Evolutionary conservation across 2,113 vertebrate species (phyloP).

Genomic region (Poecilia latipinna): DNA sequence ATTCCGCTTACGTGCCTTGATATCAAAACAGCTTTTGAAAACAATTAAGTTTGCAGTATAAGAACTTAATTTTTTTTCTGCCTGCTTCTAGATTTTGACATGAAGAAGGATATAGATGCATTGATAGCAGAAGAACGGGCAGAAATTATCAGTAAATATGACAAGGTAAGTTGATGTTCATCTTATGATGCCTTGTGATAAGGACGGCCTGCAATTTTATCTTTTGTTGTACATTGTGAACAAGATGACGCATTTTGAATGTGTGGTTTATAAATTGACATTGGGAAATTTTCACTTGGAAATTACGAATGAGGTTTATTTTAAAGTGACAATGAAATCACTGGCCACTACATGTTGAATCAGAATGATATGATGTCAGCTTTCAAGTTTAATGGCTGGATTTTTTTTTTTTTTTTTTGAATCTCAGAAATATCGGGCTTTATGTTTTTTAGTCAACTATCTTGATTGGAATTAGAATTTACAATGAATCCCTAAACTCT

Average conservation of each 20-base stretch:
- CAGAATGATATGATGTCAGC: not conserved
- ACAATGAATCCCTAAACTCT: not conserved
- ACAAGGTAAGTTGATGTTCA: conserved; percentile 80
- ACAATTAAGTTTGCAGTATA: not conserved
- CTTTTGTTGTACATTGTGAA: not conserved
- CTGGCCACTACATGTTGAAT: not conserved
- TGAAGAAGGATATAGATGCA: conserved; percentile 93
- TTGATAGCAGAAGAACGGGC: conserved; percentile 89
- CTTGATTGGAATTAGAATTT: not conserved
- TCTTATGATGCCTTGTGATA: not conserved
- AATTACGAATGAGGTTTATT: not conserved
- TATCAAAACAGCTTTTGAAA: too few relatives aligned
- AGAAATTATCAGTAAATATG: conserved; percentile 91
- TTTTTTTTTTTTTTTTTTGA: not conserved
- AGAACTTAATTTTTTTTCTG: conserved; percentile 13
- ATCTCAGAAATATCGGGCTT: not conserved
- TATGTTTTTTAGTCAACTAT: not conserved
- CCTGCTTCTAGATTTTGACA: conserved; percentile 85
- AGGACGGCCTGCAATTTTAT: not conserved
- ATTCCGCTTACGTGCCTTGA: not conserved
- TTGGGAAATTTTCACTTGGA: not conserved
- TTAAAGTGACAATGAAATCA: too few relatives aligned
- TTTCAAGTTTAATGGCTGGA: too few relatives aligned
- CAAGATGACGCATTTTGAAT: not conserved
- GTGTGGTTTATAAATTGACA: not conserved